These are phyloP conservation scores for Sorex fumeus DNA, from an alignment of 2,113 vertebrate genomes.

Conservation along the genomic window DNA sequence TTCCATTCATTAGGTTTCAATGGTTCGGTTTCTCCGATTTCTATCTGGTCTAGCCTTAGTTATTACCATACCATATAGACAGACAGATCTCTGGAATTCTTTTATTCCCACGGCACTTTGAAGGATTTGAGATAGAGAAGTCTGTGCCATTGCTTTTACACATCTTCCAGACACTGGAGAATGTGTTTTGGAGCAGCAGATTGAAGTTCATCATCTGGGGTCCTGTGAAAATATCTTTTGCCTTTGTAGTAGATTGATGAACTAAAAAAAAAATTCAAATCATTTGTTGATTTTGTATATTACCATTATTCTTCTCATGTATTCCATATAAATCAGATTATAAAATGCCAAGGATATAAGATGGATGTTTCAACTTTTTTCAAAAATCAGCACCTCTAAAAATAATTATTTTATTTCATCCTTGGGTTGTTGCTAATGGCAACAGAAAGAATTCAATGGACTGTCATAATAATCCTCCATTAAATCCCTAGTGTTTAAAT, in stretches of 20 bases:
- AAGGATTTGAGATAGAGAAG: constrained; percentile 65
- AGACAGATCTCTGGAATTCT: constrained; percentile 47
- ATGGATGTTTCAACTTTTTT: constrained; percentile 63
- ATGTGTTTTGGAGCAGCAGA: constrained; percentile 77
- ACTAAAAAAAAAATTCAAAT: constrained; percentile 58
- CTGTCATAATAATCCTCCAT: constrained; percentile 94
- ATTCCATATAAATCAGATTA: not conserved
- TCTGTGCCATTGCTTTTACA: not conserved
- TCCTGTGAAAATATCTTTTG: constrained; percentile 74
- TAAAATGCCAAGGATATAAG: constrained; percentile 74
- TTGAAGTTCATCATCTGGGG: constrained; percentile 74
- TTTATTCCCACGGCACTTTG: constrained; percentile 59
- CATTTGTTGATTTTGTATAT: constrained; percentile 61
- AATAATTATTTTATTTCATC: constrained; percentile 85
- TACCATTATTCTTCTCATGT: not conserved
- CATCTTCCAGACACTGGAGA: constrained; percentile 63
- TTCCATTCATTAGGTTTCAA: constrained; percentile 54
- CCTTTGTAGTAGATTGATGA: constrained; percentile 75
- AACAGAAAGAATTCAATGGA: constrained; percentile 89
- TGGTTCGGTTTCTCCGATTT: not conserved
- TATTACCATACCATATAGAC: constrained; percentile 58
- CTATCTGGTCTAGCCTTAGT: not conserved
- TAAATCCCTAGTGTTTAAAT: constrained; percentile 93
- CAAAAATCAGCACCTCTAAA: constrained; percentile 82
- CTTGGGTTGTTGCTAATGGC: constrained; percentile 88